Evolutionary conservation across 2,888 invertebrate genomes (phyloP).

Genomic region (Trichopria drosophilae): DNA sequence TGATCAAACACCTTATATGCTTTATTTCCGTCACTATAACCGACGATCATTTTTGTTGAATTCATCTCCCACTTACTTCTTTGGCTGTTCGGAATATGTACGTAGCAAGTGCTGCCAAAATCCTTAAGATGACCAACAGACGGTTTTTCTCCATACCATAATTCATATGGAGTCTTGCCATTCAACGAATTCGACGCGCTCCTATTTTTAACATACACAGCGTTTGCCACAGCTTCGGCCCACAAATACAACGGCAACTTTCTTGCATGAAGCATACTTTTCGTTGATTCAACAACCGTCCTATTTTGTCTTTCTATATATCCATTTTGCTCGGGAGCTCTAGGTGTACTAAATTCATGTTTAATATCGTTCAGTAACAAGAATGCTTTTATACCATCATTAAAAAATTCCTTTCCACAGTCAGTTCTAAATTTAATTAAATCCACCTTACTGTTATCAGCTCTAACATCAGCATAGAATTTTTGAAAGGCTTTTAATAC

Average conservation of each 20-base stretch:
- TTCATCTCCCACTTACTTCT: constrained; percentile 31
- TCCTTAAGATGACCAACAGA: constrained; percentile 32
- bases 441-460: constrained; percentile 9
- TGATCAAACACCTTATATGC: constrained; percentile 43
- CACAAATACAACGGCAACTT: constrained; percentile 12
- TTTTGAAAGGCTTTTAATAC: constrained; percentile 5
- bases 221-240: constrained; percentile 18
- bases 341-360: constrained; percentile 1
- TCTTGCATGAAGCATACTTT: constrained; percentile 7
- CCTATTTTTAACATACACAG: constrained; percentile 17
- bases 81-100: constrained; percentile 22
- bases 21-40: constrained; percentile 40
- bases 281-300: constrained; percentile 3
- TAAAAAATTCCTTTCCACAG: constrained; percentile 12
- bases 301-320: constrained; percentile 12
- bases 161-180: constrained; percentile 6
- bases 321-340: constrained; percentile 12
- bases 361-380: constrained; percentile 8
- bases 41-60: constrained; percentile 37
- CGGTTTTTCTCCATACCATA: constrained; percentile 8
- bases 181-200: neutral
- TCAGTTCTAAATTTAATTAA: constrained; percentile 10
- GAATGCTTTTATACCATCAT: constrained; percentile 1
- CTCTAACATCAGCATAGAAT: constrained; percentile 4
- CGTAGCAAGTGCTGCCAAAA: constrained; percentile 41